A percentile compares a stretch with the other conserved stretches of the same genome.
Evolutionary conservation across 2,888 invertebrate species (phyloP).

Genomic region (Beris morrisii): DNA sequence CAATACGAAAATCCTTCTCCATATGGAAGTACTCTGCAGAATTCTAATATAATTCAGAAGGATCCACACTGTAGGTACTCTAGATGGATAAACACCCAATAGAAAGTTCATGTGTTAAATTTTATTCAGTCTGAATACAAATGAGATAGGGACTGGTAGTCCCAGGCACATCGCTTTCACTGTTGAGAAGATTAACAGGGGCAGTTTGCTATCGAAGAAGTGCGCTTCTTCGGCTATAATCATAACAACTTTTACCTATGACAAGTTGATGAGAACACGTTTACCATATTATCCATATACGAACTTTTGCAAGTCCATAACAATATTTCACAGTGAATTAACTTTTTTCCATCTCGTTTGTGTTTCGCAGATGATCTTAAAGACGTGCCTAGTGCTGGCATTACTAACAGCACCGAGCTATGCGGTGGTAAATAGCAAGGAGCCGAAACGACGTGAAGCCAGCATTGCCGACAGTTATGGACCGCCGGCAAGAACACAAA

Average conservation of each 20-base stretch:
- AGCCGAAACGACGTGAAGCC: conserved; percentile 46
- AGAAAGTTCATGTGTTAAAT: conserved; percentile 43
- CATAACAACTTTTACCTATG: no score
- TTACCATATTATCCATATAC: conserved; percentile 22
- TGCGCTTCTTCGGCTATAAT: no score
- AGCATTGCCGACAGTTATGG: conserved; percentile 61
- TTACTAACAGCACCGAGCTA: conserved; percentile 34
- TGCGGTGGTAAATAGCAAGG: conserved; percentile 47
- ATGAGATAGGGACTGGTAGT: conserved; percentile 32
- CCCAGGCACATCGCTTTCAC: background rate
- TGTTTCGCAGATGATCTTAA: conserved; percentile 43
- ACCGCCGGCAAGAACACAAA: conserved; percentile 54
- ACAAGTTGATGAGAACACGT: conserved; percentile 19
- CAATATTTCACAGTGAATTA: background rate
- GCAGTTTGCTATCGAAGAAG: no score
- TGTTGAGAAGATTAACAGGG: background rate
- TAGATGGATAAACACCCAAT: conserved; percentile 45
- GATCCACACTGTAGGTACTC: no score
- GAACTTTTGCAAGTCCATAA: background rate
- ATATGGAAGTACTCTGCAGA: no score
- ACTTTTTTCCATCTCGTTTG: conserved; percentile 10
- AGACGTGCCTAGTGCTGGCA: conserved; percentile 43
- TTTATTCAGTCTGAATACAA: conserved; percentile 44
- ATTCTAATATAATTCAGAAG: no score
- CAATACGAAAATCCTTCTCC: no score